phyloP scores from a whole-genome alignment of 2,113 vertebrate genomes.

The Urocolius indicus region DNA sequence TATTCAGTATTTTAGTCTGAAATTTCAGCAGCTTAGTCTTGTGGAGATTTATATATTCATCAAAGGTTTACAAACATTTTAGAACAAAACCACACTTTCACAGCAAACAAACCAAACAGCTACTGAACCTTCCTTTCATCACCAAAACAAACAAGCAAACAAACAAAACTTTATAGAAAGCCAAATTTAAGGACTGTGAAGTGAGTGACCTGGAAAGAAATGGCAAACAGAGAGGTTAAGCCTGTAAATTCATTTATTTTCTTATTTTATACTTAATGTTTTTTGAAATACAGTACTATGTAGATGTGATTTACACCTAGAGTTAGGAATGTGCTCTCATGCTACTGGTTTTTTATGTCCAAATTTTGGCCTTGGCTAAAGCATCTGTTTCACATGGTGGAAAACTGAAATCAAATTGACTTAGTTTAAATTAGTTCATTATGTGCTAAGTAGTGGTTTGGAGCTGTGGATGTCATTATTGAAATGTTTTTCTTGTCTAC shows the following conservation, averaged over 20 bases:
- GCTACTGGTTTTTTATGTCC: conserved; percentile 47
- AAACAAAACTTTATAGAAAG: neutral
- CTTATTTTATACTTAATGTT: neutral
- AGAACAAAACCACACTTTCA: neutral
- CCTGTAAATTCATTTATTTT: neutral
- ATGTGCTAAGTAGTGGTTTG: conserved; percentile 67
- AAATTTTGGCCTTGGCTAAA: conserved; percentile 4
- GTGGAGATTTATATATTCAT: neutral
- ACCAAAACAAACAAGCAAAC: neutral
- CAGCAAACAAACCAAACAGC: neutral
- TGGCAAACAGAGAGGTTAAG: neutral
- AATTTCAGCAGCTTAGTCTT: neutral
- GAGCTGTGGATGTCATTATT: conserved; percentile 53
- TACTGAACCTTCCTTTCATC: neutral
- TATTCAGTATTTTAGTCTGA: neutral
- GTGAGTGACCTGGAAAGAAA: neutral
- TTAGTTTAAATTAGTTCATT: conserved; percentile 70
- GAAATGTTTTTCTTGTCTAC: conserved; percentile 62
- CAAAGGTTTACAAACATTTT: neutral
- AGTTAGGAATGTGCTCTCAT: neutral
- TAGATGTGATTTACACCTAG: conserved; percentile 18
- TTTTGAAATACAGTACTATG: neutral
- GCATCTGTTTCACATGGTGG: neutral
- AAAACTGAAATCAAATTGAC: conserved; percentile 47
- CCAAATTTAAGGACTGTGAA: neutral